These are phyloP conservation scores for Trachelipus rathkii DNA, from an alignment of 1,140 invertebrate species.

Conservation along the genomic window DNA sequence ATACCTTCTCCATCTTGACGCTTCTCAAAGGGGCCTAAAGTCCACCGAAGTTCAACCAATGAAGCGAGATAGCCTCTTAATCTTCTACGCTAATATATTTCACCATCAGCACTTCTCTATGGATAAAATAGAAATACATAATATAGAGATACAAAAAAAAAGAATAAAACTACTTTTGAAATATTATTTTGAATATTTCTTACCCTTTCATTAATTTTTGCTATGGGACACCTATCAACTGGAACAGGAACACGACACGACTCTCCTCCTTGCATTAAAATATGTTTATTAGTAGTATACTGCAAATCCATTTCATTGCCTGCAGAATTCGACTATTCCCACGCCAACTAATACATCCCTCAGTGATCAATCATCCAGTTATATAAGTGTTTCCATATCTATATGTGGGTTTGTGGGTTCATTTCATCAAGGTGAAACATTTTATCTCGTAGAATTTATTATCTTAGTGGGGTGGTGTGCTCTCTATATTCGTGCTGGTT, in stretches of 20 bases:
- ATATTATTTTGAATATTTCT: neutral
- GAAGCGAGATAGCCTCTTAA: constrained; percentile 77
- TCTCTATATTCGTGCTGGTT: too few relatives aligned
- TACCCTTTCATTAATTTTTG: constrained; percentile 54
- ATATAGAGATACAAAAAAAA: neutral
- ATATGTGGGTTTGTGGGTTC: too few relatives aligned
- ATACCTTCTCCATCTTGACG: too few relatives aligned
- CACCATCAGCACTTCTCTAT: constrained; percentile 41
- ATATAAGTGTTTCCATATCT: too few relatives aligned
- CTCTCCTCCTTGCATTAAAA: constrained; percentile 82
- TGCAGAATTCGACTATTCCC: constrained; percentile 81
- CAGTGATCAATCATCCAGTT: too few relatives aligned
- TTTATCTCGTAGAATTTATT: too few relatives aligned
- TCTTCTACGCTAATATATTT: constrained; percentile 56
- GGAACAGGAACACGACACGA: constrained; percentile 84
- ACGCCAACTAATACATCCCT: too few relatives aligned
- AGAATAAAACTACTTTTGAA: too few relatives aligned
- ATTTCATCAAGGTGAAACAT: too few relatives aligned
- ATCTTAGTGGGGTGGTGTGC: too few relatives aligned
- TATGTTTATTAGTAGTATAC: constrained; percentile 74
- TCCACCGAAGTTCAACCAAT: constrained; percentile 75
- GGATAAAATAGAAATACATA: constrained; percentile 48
- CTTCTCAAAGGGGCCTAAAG: constrained; percentile 65
- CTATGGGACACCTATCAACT: constrained; percentile 73
- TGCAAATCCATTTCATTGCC: constrained; percentile 83